Conservation (phyloP, 1,140 invertebrate genomes). For the Polypedilum vanderplanki region DNA sequence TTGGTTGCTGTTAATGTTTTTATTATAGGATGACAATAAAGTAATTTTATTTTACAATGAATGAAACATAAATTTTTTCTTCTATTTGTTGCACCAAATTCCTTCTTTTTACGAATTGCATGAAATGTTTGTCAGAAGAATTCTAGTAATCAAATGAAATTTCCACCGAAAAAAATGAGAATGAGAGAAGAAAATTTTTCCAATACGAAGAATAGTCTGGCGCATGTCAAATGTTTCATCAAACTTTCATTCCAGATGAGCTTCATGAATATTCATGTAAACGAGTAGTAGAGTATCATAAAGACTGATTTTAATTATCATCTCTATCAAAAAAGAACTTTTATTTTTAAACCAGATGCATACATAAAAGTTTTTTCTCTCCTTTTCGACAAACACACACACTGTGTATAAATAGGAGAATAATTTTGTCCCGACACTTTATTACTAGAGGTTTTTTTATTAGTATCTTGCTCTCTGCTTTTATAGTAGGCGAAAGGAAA, state of each 20-base stretch:
- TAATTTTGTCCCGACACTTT: not conserved
- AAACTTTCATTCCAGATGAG: constrained; percentile 6
- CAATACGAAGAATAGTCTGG: not conserved
- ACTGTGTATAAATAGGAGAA: not conserved
- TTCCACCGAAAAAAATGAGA: not conserved
- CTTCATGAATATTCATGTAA: constrained; percentile 14
- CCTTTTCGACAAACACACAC: not conserved
- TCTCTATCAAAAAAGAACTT: not conserved
- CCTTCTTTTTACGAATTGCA: not conserved
- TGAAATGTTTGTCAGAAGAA: not conserved
- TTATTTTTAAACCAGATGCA: not conserved
- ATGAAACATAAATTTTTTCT: not conserved
- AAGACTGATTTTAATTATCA: constrained; percentile 15
- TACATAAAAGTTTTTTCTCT: not conserved
- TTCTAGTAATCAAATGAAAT: constrained; percentile 8
- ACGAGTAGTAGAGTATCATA: not conserved
- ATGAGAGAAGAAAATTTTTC: not conserved
- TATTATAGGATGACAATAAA: constrained; percentile 8
- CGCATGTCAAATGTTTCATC: constrained; percentile 10
- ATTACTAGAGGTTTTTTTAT: no score
- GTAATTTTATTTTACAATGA: not conserved
- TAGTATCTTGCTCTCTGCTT: no score
- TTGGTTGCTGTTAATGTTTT: not conserved
- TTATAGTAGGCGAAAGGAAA: no score
- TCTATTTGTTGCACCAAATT: not conserved